Evolutionary conservation across 2,888 invertebrate species (phyloP), one percentile per base, ranked within the genome.

Genomic region (Cerastis rubricosa): DNA sequence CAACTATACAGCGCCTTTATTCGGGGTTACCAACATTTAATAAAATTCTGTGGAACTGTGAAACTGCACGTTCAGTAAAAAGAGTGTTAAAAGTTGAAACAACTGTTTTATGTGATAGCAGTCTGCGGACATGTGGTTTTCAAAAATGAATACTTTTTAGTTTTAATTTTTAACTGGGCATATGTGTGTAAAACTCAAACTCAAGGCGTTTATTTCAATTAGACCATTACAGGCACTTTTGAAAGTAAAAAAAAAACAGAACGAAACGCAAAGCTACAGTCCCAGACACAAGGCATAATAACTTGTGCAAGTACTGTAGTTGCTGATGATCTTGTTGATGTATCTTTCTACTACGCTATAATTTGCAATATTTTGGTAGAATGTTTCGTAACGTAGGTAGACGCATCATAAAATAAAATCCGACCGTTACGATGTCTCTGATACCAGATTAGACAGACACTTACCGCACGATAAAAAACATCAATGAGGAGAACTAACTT

Each of bases 31-130:
- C 22, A n/a, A 45, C 29, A 29, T 35, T 22, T 25, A 47, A 68
- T 65, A 74, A 66, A 74, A 61, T n/a, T 25, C 0, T 14, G 19
- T 43, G 19, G 29, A 54, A 59, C 9, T 65, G 14, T 45, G 5
- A 45, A 49, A 51, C 22, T 73, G 40, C 14, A 49, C 7, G 35
- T 25, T 61, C 6, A 35, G 11, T 51, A 45, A 51, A 78, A 81
- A 59, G 2, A 22, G 49, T 11, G 49, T 57, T 59, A 75, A 66
- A 73, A 64, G 40, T 78, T 81, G 5, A 73, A 54, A 63, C 49
- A 80, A 71, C 51, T 54, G 35, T 71, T 80, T 51, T 45, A 51
- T 45, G 61, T 45, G 51, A 63, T 49, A 69, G 29, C 70, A 35
- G 49, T 19, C 76, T 59, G 43, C 49, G 49, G 29, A 49, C 78